Base-by-base conservation (phyloP, 2,888 invertebrate species). In the Trichogramma evanescens region DNA sequence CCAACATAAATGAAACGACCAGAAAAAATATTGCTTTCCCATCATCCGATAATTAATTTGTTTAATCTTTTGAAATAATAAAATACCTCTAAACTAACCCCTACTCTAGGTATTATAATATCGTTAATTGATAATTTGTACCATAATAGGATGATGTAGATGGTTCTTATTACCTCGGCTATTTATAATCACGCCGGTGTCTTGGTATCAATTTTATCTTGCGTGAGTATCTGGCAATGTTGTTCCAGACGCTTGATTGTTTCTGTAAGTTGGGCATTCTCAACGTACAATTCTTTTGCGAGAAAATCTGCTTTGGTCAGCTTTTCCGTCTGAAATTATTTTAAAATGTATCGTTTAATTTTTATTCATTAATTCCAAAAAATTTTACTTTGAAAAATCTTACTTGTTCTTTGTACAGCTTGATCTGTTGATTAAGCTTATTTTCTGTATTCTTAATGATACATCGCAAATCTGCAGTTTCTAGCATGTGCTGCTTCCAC, bases 201-300 rank as follows among this genome's bases (percentile, higher is more conserved):
- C 26, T 26, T 26, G 39, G 63, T 74, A 64, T 76, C 77, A 46
- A 74, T 70, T 61, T 72, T 74, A 65, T 76, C 80, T 67, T 81
- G 80, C 42, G 79, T 76, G 65, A 82, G 70, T 68, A 81, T 76
- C 64, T 81, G 79, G 70, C 80, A 81, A 67, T 81, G 81, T 69
- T 84, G 81, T 71, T 85, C 82, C 42, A 84, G 75, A 61, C 81
- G 79, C 72, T 84, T 83, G 26, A 85, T 80, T 58, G 83, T 85
- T 26, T 86, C 86, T 61, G 85, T 82, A 61, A 93, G 82, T 76
- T 89, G 88, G 57, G 91, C 87, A 80, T 93, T 93, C 79, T 93
- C 92, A 55, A 91, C 84, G 79, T 88, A 93, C 63, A 93, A 81
- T 72, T 92, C 91, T 79, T 90, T 89, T 38, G 90, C 88, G 51